Conservation (phyloP, 2,113 vertebrate species). For the Gavialis gangeticus region DNA sequence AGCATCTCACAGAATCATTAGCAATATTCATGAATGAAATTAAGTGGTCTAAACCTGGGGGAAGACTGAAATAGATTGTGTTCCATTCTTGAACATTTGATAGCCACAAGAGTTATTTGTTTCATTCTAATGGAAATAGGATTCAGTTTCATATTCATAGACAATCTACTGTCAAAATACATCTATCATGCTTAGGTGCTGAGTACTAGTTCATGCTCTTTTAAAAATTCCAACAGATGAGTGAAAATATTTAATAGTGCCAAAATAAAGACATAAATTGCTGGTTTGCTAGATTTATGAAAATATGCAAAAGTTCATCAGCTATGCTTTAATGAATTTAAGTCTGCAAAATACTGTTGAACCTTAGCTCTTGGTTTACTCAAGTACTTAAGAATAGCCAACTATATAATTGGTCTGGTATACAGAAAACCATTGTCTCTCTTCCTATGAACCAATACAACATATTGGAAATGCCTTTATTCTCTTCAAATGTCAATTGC, state of each 20-base stretch:
- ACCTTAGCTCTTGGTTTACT: background rate
- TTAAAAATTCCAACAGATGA: conserved; percentile 1
- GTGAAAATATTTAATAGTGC: conserved; percentile 29
- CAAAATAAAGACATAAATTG: background rate
- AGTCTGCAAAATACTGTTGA: background rate
- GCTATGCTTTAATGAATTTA: background rate
- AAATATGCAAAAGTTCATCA: background rate
- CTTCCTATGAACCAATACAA: background rate
- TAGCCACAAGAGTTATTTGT: background rate
- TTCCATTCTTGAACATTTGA: background rate
- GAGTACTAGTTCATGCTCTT: background rate
- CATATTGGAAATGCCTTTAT: background rate
- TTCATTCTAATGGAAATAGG: background rate
- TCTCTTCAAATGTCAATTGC: background rate
- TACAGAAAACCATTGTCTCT: rapidly evolving
- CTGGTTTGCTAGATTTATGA: background rate
- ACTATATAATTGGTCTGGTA: background rate
- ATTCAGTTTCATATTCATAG: background rate
- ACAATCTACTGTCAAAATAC: conserved; percentile 27
- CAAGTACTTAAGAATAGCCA: background rate
- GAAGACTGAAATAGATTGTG: rapidly evolving
- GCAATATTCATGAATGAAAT: background rate
- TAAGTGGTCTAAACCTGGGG: background rate
- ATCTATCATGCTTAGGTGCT: background rate
- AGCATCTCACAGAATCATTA: background rate